phyloP scores from a whole-genome alignment of 2,797 vertebrate genomes.

The Chaunax sp. region DNA sequence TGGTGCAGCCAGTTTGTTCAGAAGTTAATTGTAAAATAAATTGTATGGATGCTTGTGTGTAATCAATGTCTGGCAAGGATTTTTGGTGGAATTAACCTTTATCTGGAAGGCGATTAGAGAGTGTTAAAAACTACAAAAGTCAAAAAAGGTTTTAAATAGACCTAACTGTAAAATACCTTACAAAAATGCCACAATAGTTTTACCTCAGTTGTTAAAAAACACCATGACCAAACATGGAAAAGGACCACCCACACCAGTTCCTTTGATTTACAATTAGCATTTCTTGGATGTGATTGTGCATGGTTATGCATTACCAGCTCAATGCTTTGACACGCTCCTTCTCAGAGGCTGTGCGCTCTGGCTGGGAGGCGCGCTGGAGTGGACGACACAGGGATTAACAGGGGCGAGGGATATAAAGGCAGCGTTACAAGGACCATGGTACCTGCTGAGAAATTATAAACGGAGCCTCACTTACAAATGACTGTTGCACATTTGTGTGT shows the following conservation, averaged over 20 bases:
- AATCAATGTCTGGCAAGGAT: background rate
- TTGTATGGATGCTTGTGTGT: background rate
- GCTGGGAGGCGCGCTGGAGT: conserved; percentile 78
- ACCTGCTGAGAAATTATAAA: conserved; percentile 74
- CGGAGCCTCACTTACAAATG: conserved; percentile 53
- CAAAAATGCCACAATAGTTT: background rate
- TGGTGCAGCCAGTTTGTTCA: background rate
- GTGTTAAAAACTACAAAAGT: background rate
- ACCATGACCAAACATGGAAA: conserved; percentile 58
- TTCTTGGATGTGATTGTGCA: conserved; percentile 78
- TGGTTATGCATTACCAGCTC: conserved; percentile 79
- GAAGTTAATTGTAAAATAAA: background rate
- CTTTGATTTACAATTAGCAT: conserved; percentile 77
- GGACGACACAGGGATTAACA: conserved; percentile 83
- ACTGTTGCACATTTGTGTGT: conserved; percentile 39
- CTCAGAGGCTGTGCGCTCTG: conserved; percentile 60
- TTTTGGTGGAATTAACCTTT: background rate
- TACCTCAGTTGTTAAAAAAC: conserved; percentile 37
- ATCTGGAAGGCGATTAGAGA: background rate
- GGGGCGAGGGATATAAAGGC: conserved; percentile 54
- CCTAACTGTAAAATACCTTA: background rate
- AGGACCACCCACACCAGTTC: conserved; percentile 71
- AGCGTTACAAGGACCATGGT: conserved; percentile 53
- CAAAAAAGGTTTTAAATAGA: background rate
- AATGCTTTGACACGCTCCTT: conserved; percentile 80